Base-by-base conservation (phyloP, 1,140 invertebrate genomes). In the Cyrtorhinus lividipennis region DNA sequence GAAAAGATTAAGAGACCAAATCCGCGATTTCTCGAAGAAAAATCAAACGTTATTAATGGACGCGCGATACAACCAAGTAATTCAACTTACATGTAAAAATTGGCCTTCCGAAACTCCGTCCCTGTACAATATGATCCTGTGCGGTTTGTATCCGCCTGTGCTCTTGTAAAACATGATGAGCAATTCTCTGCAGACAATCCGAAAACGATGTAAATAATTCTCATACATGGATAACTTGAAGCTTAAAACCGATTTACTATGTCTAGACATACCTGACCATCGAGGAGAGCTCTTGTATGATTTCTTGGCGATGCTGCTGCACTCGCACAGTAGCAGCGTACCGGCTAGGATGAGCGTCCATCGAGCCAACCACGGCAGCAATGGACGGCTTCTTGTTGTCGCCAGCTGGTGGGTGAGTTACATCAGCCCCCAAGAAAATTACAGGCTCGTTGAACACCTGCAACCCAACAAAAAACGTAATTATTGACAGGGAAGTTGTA, bases 361-460 rank as follows among this genome's bases (percentile, higher is more conserved):
- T 99, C 56, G 93, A 97, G 58, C 94, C 97, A 1, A 99, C 97
- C 56, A 98, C 94, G 59, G 95, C 95, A 46, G 95, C 95, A 73
- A 99, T 98, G 24, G 93, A 97, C 27, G 95, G 95, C 77, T 98
- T 98, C 75, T 96, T 95, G 73, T 95, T 95, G 74, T 98, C 96
- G 64, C 96, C 97, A 23, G 97, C 96, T 30, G 97, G 97, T 46
- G 97, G 97, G 78, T 99, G 97, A 18, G 97, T 99, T 10, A 99
- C 96, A 78, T 99, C 97, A 65, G 95, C 95, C 64, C 97, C 97
- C 68, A 99, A 81, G 79, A 99, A 99, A 73, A 99, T 99, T 45
- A 99, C 93, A 24, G 97, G 96, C 76, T 99, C 96, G 72, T 96
- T 95, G 77, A 99, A 99, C 67, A 98, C 90, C 79, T 85, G 72